These are phyloP conservation scores for Cynocephalus volans DNA, from an alignment of 2,113 vertebrate species.

Conservation along the genomic window DNA sequence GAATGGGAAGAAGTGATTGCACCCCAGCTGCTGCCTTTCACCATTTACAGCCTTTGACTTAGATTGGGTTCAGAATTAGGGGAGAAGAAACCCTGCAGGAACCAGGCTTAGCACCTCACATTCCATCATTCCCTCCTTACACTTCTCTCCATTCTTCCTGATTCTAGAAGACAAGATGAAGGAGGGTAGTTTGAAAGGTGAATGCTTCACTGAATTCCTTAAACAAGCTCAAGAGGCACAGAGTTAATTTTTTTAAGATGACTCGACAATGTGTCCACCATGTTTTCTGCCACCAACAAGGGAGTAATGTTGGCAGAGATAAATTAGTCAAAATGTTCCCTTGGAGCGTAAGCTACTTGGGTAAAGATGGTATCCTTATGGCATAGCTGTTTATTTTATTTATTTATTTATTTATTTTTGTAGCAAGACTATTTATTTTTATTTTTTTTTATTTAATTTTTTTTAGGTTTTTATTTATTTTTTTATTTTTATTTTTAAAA, in stretches of 20 bases:
- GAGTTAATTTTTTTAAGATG: constrained; percentile 61
- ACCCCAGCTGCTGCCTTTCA: background rate
- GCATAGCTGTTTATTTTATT: background rate
- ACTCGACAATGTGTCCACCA: constrained; percentile 38
- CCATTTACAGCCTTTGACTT: background rate
- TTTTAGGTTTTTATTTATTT: no score
- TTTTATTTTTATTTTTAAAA: no score
- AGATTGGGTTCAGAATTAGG: background rate
- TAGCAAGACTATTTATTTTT: no score
- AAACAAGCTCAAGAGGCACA: constrained; percentile 29
- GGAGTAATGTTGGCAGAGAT: constrained; percentile 42
- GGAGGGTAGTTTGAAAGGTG: background rate
- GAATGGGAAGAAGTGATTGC: background rate
- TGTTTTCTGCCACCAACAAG: constrained; percentile 58
- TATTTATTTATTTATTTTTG: no score
- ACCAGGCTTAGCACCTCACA: background rate
- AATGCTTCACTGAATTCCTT: background rate
- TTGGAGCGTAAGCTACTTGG: background rate
- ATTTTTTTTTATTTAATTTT: no score
- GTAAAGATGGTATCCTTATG: background rate
- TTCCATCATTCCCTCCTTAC: background rate
- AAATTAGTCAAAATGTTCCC: constrained; percentile 68
- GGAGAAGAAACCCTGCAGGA: background rate
- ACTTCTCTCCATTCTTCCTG: background rate
- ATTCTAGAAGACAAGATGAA: background rate